A percentile compares a stretch with the other conserved stretches of the same genome.
Conservation (phyloP, 2,888 invertebrate species). For the Netelia melanura region DNA sequence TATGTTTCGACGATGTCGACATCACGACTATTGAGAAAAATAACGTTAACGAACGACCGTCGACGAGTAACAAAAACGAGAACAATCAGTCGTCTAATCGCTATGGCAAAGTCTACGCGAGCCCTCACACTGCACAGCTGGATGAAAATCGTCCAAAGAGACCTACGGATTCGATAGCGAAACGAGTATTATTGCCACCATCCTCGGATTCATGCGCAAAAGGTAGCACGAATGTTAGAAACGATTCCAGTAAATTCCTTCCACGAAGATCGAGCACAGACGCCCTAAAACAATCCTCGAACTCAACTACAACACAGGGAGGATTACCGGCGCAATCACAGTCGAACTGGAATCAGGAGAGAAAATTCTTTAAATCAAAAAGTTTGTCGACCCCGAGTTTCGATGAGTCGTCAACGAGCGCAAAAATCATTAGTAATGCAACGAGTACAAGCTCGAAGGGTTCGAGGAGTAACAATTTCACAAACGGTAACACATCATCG, state of each 20-base stretch:
- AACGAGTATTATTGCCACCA: constrained; percentile 27
- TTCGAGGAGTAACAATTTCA: constrained; percentile 42
- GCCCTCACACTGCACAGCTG: constrained; percentile 14
- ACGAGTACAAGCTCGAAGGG: constrained; percentile 31
- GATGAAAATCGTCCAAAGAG: not conserved
- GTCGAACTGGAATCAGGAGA: constrained; percentile 45
- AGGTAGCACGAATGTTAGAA: not conserved
- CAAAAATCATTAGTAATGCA: not conserved
- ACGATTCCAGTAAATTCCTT: not conserved
- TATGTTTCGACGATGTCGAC: constrained; percentile 71
- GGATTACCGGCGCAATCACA: constrained; percentile 1
- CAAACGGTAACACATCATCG: constrained; percentile 37
- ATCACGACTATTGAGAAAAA: constrained; percentile 6
- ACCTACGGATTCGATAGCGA: not conserved
- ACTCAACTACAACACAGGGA: not conserved
- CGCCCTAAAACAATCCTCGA: not conserved
- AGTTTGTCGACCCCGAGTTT: constrained; percentile 76
- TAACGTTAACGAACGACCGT: not conserved
- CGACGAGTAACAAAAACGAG: not conserved
- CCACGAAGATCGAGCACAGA: constrained; percentile 33
- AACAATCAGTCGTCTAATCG: constrained; percentile 40
- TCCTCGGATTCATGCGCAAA: not conserved
- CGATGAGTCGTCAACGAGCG: constrained; percentile 53
- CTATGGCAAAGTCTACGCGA: constrained; percentile 61
- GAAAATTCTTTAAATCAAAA: constrained; percentile 79